Conservation (phyloP, 1,140 invertebrate species). For the Leptopilina boulardi region DNA sequence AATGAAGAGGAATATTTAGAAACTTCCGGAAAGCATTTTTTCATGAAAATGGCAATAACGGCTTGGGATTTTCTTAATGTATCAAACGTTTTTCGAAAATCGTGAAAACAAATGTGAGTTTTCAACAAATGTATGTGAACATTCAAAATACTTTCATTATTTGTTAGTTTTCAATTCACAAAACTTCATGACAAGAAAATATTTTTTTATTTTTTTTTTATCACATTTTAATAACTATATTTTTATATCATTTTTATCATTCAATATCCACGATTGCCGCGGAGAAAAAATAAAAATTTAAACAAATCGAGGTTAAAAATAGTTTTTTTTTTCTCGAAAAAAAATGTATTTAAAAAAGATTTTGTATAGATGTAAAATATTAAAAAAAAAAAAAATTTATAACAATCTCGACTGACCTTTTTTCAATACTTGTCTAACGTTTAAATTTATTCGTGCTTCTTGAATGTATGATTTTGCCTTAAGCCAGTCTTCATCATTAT, state of each 20-base stretch:
- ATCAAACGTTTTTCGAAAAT: conserved; percentile 38
- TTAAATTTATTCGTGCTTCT: conserved; percentile 85
- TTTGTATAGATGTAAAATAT: not conserved
- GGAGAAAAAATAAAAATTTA: not conserved
- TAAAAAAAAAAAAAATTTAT: conserved; percentile 38
- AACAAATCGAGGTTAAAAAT: not conserved
- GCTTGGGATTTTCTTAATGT: conserved; percentile 57
- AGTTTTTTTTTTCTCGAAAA: not conserved
- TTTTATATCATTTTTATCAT: no score
- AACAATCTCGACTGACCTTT: conserved; percentile 67
- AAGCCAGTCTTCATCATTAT: conserved; percentile 73
- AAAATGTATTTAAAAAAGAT: not conserved
- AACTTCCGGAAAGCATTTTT: conserved; percentile 44
- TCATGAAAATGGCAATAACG: conserved; percentile 50
- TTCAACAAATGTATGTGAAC: not conserved
- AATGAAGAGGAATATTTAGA: conserved; percentile 17
- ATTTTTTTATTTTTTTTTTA: no score
- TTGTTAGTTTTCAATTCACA: not conserved
- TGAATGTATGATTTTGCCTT: conserved; percentile 78
- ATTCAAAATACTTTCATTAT: not conserved
- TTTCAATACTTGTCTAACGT: conserved; percentile 84
- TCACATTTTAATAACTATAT: no score
- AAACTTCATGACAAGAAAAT: no score
- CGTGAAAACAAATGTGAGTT: not conserved
- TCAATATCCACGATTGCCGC: no score